Evolutionary conservation across 2,888 invertebrate genomes (phyloP).

Genomic region (Mythimna pallens): DNA sequence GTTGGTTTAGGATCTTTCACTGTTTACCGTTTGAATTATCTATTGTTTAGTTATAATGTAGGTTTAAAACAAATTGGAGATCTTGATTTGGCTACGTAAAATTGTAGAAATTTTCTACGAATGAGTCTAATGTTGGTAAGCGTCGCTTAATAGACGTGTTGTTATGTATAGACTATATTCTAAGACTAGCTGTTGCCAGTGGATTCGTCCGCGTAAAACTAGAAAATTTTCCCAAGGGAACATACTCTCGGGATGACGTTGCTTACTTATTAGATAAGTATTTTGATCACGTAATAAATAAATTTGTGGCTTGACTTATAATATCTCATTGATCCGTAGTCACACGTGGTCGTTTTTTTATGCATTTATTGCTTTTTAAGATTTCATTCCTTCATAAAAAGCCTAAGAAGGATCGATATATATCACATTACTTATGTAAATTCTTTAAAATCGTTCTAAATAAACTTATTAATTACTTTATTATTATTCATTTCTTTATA

Average conservation of each 20-base stretch:
- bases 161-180: neutral
- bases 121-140: neutral
- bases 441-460: too few relatives aligned
- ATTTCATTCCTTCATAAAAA: too few relatives aligned
- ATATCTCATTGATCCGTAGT: too few relatives aligned
- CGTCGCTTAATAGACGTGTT: neutral
- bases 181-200: too few relatives aligned
- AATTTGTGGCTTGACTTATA: too few relatives aligned
- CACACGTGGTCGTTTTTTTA: too few relatives aligned
- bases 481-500: constrained; percentile 29
- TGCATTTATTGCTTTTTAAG: too few relatives aligned
- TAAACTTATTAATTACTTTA: constrained; percentile 15
- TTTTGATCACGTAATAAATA: too few relatives aligned
- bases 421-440: too few relatives aligned
- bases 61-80: constrained; percentile 24
- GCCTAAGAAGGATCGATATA: too few relatives aligned
- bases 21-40: constrained; percentile 52
- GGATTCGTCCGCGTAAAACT: too few relatives aligned
- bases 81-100: constrained; percentile 24
- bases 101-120: neutral
- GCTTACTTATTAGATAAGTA: too few relatives aligned
- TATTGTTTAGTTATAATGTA: constrained; percentile 58
- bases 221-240: constrained; percentile 55
- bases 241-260: constrained; percentile 23
- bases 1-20: constrained; percentile 58